Percentiles rank a stretch among this genome's conserved stretches.
Conservation (phyloP, 2,113 vertebrate genomes). For the Petromus typicus region DNA sequence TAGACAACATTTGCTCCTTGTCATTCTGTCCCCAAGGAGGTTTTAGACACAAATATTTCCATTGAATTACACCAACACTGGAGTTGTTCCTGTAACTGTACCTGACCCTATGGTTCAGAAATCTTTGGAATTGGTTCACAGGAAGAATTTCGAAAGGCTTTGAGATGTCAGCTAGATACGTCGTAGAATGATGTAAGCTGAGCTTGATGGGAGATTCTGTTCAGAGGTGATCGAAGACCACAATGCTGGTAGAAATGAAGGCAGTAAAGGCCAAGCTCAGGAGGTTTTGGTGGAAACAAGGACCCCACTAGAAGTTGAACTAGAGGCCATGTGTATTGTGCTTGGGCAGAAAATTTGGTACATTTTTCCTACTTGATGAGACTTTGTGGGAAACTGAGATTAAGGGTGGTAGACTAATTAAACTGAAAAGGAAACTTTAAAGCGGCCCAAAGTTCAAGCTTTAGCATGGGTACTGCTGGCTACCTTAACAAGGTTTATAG, state of each 20-base stretch:
- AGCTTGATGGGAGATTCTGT: not conserved
- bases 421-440: not conserved
- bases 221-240: not conserved
- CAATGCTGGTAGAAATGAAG: not conserved
- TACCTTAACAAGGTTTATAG: not conserved
- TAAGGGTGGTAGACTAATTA: not conserved
- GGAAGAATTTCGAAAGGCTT: not conserved
- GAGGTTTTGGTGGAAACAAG: not conserved
- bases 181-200: not conserved
- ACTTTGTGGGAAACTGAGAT: not conserved
- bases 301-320: not conserved
- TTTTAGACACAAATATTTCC: slow-evolving; percentile 4
- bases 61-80: not conserved
- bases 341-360: not conserved
- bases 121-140: not conserved
- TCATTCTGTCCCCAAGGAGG: not conserved
- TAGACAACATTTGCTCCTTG: not conserved
- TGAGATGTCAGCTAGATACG: not conserved
- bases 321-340: not conserved
- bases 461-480: not conserved
- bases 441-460: not conserved
- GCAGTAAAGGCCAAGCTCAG: not conserved
- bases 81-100: not conserved
- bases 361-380: not conserved
- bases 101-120: not conserved